These are phyloP conservation scores for Australoheros scitulus DNA, from an alignment of 2,113 vertebrate species.

Conservation along the genomic window DNA sequence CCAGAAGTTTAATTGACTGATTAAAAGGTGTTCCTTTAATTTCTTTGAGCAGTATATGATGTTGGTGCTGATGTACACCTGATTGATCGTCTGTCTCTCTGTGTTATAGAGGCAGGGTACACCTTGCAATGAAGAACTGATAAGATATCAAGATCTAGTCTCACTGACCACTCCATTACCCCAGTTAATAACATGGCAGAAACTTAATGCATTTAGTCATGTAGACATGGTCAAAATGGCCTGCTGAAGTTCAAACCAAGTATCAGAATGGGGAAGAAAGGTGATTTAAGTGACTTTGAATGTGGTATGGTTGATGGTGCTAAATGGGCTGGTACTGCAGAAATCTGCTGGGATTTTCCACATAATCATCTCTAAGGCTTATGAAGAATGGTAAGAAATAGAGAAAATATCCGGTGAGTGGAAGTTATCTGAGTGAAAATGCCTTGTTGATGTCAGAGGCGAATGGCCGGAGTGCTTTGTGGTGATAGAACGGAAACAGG, in stretches of 20 bases:
- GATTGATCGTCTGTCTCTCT: neutral
- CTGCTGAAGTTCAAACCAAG: neutral
- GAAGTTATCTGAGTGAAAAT: neutral
- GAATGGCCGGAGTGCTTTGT: too few species aligned
- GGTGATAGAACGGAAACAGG: neutral
- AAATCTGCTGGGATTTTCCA: neutral
- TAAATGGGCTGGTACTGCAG: too few species aligned
- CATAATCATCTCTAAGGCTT: neutral
- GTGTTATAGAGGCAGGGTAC: neutral
- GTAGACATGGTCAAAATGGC: neutral
- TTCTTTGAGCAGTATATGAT: too few species aligned
- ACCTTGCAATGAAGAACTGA: neutral
- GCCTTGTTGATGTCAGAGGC: neutral
- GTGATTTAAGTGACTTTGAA: neutral
- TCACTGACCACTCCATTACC: neutral
- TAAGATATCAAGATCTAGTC: neutral
- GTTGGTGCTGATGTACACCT: too few species aligned
- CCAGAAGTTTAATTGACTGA: too few species aligned
- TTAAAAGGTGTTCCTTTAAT: too few species aligned
- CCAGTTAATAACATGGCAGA: neutral
- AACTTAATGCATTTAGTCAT: neutral
- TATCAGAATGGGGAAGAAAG: neutral
- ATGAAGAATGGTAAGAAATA: neutral
- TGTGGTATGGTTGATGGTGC: neutral
- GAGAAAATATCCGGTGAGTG: too few species aligned